Base-by-base conservation (phyloP, 2,797 vertebrate genomes). In the Odontamblyopus lacepedii region DNA sequence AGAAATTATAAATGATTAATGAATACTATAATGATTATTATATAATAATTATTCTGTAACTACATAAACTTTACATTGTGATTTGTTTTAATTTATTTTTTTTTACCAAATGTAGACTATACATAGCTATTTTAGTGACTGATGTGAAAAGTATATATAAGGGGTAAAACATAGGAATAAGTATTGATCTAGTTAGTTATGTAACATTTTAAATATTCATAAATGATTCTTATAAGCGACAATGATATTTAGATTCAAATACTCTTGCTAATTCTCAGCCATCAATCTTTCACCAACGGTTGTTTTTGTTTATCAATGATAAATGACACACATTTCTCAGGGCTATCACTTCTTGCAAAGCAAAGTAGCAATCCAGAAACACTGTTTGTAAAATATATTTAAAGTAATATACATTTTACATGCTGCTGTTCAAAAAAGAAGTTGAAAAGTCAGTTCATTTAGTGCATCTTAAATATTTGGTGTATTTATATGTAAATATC, bases 271-370 rank as follows among this genome's bases (percentile, higher is more conserved):
- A 75, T 41, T 41, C 57, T 6, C 48, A 6, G 32, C 67, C n/a
- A 75, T 78, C 51, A 63, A 51, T 78, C 81, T 69, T 74, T 77
- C 69, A 77, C 69, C 74, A 30, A 30, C 62, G 68, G 57, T 23
- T 69, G 38, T 69, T 78, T 78, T 78, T 79, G 70, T 81, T 79
- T 53, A 61, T 59, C 59, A 62, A 50, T 77, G 77, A 85, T 73
- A 23, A 12, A 84, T 76, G 69, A n/a, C 67, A 30, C 6, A 1
- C 6, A 13, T 66, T 41, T 67, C 69, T 23, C 32, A 72, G 55
- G 27, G 70, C 59, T 67, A 35, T 59, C 57, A 69, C 44, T 72
- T 70, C 67, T 70, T 59, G 53, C 32, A 13, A n/a, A 55, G 32
- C 61, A 74, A 63, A 68, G 13, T 29, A 26, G 63, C 26, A 51